phyloP scores from a whole-genome alignment of 2,888 invertebrate genomes.

The Trachelus troglodyta region DNA sequence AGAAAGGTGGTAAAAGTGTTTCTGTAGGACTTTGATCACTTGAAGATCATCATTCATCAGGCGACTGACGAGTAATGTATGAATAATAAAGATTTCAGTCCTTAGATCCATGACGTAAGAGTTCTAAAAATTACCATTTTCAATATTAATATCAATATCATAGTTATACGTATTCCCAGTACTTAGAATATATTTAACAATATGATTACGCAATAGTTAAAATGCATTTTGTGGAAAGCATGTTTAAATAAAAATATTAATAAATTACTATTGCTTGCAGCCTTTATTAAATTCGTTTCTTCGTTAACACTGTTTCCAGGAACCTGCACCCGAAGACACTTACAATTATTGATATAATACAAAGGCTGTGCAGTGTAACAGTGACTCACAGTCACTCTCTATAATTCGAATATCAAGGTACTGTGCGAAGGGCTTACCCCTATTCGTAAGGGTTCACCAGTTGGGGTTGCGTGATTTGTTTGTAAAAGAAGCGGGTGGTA shows the following conservation, averaged over 20 bases:
- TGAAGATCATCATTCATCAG: background rate
- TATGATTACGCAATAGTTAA: background rate
- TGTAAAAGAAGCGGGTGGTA: conserved; percentile 24
- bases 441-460: background rate
- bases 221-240: background rate
- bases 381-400: background rate
- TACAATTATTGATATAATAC: conserved; percentile 41
- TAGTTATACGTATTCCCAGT: background rate
- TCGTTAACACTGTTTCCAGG: background rate
- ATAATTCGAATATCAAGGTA: background rate
- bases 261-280: background rate
- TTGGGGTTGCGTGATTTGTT: conserved; percentile 28
- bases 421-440: background rate
- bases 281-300: background rate
- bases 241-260: background rate
- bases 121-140: background rate
- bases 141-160: background rate
- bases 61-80: background rate
- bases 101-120: background rate
- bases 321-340: background rate
- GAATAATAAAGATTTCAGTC: background rate
- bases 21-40: background rate
- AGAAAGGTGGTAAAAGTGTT: background rate
- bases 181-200: background rate
- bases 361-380: background rate